A percentile compares a stretch with the other conserved stretches of the same genome.
These are phyloP conservation scores for Montipora efflorescens DNA, from an alignment of 64 coral and sea anemone genomes.

Conservation along the genomic window DNA sequence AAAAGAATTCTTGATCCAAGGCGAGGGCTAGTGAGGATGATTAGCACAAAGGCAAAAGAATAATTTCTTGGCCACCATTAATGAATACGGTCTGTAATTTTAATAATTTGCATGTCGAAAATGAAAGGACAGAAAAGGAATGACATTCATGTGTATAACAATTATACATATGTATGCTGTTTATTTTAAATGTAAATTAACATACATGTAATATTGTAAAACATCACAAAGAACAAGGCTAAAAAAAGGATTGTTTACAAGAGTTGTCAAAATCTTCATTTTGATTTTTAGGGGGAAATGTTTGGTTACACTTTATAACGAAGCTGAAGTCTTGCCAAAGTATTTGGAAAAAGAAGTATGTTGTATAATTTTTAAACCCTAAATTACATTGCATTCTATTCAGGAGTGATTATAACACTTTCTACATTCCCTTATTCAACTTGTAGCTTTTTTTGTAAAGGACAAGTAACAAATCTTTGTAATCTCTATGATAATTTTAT, in stretches of 20 bases:
- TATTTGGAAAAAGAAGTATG: conserved; percentile 98
- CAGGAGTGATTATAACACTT: background rate
- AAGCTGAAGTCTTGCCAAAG: conserved; percentile 92
- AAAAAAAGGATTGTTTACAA: background rate
- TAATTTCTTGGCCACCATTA: no score
- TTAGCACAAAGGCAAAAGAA: no score
- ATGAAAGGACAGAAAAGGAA: background rate
- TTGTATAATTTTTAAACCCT: background rate
- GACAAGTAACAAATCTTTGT: no score
- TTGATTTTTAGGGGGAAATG: conserved; percentile 88
- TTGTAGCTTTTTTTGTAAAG: background rate
- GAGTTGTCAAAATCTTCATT: background rate
- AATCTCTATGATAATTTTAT: no score
- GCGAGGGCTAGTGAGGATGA: no score
- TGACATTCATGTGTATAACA: background rate
- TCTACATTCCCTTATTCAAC: background rate
- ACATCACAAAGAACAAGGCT: no score
- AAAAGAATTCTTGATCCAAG: no score
- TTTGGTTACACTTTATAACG: conserved; percentile 94
- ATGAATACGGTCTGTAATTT: background rate
- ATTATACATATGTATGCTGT: no score
- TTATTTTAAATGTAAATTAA: no score
- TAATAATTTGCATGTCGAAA: background rate
- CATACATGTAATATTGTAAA: no score
- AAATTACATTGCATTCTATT: background rate